Percentiles rank a stretch among this genome's conserved stretches.
phyloP scores from a whole-genome alignment of 2,797 vertebrate species.

The Cuniculus paca region DNA sequence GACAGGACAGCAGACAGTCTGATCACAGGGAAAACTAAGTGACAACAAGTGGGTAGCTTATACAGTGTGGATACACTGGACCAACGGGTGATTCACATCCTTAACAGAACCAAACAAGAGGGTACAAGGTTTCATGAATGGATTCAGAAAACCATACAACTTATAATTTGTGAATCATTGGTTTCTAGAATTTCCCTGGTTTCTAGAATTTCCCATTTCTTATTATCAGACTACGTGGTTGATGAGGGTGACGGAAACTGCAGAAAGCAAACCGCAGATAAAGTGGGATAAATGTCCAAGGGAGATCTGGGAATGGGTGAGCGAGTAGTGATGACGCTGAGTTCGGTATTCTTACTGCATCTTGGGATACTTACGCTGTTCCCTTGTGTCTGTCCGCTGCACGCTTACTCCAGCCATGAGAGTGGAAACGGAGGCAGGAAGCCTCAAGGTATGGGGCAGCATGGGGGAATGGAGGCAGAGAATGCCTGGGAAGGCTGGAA shows the following conservation, averaged over 20 bases:
- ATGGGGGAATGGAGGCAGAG: background rate
- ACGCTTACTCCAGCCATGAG: background rate
- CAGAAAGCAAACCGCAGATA: background rate
- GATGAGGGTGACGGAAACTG: background rate
- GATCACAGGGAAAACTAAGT: background rate
- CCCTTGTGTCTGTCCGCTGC: background rate
- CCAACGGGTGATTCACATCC: background rate
- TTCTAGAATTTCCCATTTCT: background rate
- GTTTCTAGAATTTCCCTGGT: background rate
- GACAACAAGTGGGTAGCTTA: background rate
- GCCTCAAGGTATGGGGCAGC: background rate
- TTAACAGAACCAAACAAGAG: background rate
- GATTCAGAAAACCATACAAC: background rate
- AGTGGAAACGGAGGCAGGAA: background rate
- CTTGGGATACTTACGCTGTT: background rate
- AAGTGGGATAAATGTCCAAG: background rate
- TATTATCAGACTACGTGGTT: background rate
- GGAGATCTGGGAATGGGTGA: background rate
- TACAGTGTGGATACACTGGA: background rate
- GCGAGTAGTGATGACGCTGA: background rate
- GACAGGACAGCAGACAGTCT: background rate
- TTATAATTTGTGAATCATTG: background rate
- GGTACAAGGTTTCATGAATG: background rate
- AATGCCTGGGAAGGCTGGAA: background rate
- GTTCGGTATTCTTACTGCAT: background rate